Evolutionary conservation across 2,888 invertebrate genomes (phyloP), one percentile per base, ranked within the genome.

Genomic region (Leptarthrus brevirostris): DNA sequence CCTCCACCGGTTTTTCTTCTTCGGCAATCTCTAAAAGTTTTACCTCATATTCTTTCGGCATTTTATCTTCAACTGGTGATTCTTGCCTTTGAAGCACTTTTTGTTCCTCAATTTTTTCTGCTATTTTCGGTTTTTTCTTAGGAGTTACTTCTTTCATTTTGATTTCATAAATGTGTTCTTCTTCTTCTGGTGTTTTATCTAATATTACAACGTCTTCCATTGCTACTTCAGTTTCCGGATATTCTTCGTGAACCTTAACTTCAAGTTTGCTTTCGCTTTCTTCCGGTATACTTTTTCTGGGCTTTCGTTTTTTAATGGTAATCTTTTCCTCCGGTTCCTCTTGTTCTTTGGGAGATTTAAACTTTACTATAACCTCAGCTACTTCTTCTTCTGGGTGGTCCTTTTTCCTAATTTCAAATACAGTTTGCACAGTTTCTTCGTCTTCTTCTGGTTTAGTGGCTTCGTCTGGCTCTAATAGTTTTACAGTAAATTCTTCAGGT

Each of bases 331-430:
- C 79, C 8, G 74, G 76, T 53, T 78, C 77, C 69, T 84, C 81
- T 2, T 72, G 75, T 2, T 75, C 74, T 72, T 81, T 82, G 5
- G 81, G 79, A 72, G 81, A 79, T 0, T 79, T 79, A 2, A 83
- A 26, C 0, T 79, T 78, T 66, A 83, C 76, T 40, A 81, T 76
- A 1, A 81, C 80, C 74, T 82, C 81, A 69, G 79, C 77, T 71
- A 79, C 79, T 74, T 81, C 79, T 54, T 83, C 80, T 76, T 81
- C 75, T 72, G 83, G 78, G 77, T 86, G 81, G 52, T 80, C 78
- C 74, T 79, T 80, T 52, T 79, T 79, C n/a, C n/a, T n/a, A 0
- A 77, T 77, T 22, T 75, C 56, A 69, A 79, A 79, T 16, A 76
- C 54, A 16, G 75, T 77, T 47, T 77, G 79, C 30, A 76, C 77